phyloP scores from a whole-genome alignment of 1,140 invertebrate genomes.

The Sogatella furcifera region DNA sequence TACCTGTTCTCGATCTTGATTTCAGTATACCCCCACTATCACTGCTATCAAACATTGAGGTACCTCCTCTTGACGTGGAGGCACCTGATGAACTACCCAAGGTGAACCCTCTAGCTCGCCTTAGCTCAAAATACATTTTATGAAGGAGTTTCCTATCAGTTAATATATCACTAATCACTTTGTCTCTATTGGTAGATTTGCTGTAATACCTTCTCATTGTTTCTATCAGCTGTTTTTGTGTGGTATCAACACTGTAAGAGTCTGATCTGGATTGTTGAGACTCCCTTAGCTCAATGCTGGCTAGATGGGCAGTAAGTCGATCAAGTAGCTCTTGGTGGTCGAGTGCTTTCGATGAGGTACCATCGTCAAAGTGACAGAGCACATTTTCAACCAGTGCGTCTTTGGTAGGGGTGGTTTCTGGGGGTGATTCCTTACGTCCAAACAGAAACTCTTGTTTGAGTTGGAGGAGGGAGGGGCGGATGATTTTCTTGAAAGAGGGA shows the following conservation, averaged over 20 bases:
- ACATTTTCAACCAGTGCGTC: conserved; percentile 49
- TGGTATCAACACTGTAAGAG: conserved; percentile 39
- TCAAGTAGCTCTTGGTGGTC: conserved; percentile 52
- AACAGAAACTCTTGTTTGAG: conserved; percentile 50
- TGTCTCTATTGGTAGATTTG: conserved; percentile 48
- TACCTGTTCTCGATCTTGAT: background rate
- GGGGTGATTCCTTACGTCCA: conserved; percentile 21
- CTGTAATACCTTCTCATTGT: conserved; percentile 53
- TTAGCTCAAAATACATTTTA: conserved; percentile 56
- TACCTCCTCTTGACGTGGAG: background rate
- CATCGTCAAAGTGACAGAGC: conserved; percentile 43
- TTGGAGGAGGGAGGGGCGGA: conserved; percentile 6
- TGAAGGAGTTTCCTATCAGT: conserved; percentile 58
- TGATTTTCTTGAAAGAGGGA: conserved; percentile 48
- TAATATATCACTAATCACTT: conserved; percentile 54
- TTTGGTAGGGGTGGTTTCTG: conserved; percentile 32
- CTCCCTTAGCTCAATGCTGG: conserved; percentile 28
- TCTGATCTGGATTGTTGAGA: conserved; percentile 28
- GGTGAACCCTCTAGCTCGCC: conserved; percentile 51
- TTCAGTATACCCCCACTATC: background rate
- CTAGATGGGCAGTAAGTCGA: conserved; percentile 51
- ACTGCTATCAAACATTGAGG: background rate
- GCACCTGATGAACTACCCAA: conserved; percentile 21
- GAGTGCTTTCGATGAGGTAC: conserved; percentile 26
- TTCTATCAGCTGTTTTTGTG: conserved; percentile 47